Base-by-base conservation (phyloP, 2,113 vertebrate species). In the Parotia lawesii region DNA sequence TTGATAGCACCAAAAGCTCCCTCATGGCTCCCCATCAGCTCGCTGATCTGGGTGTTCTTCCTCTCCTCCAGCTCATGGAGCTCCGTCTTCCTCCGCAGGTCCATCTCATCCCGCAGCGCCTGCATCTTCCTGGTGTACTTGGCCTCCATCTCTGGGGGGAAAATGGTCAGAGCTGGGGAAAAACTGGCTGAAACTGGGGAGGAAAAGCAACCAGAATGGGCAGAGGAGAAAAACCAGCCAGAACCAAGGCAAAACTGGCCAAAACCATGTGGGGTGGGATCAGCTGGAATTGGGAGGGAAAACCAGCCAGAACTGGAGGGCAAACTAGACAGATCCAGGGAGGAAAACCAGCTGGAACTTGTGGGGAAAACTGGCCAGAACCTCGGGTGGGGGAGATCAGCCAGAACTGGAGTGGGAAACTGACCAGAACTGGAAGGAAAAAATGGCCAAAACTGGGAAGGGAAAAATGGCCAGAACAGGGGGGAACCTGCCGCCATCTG, bases 51-150 rank as follows among this genome's bases (percentile, higher is more conserved):
- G 42, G 80, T 93, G 27, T 98, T 98, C 96, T 99, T 99, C n/a
- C 98, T 94, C 93, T 99, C 98, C 85, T 99, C 98, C 9, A 97
- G 92, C 71, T 98, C 98, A 0, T 98, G 97, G 93, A 98, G 97
- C 91, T 98, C 98, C 0, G 97, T 98, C 94, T 98, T 99, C 42
- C 97, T 98, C 50, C 97, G 94, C 67, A 98, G 94, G 33, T 99
- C 98, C 5, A 99, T 96, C 83, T 99, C 98, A 0, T 98, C 97
- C 72, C 96, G 95, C 45, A 98, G 94, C 9, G 92, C 40, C 22
- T 97, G 96, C 98, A 98, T 97, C 95, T 98, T 99, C 95, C 97
- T 97, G 31, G 97, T 86, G 38, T 98, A 98, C 44, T 98, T 98
- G 64, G 94, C 95, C 90, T 98, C 97, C 1, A 98, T 97, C 96